Evolutionary conservation across 2,113 vertebrate genomes (phyloP).

Genomic region (Malurus cyaneus): DNA sequence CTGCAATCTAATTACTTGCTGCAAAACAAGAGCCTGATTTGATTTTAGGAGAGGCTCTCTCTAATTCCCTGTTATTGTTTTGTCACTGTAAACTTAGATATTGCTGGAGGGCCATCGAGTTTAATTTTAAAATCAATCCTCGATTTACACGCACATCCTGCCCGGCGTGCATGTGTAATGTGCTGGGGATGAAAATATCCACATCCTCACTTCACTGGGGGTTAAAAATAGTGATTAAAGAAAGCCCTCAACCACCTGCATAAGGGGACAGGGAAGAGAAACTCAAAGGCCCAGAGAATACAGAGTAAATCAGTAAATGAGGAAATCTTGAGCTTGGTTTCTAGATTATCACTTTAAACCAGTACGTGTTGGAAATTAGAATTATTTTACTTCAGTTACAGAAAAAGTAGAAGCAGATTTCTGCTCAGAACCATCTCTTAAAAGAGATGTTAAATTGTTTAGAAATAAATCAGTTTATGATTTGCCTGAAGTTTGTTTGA

Average conservation of each 20-base stretch:
- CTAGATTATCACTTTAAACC: not conserved
- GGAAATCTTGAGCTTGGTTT: not conserved
- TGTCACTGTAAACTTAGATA: slow-evolving; percentile 44
- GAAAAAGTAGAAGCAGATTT: not conserved
- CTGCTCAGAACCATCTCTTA: not conserved
- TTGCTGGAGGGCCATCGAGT: slow-evolving; percentile 27
- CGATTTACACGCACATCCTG: not conserved
- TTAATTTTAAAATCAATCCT: slow-evolving; percentile 37
- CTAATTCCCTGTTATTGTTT: slow-evolving; percentile 44
- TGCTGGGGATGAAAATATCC: not conserved
- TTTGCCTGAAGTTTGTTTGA: not conserved
- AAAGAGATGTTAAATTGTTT: not conserved
- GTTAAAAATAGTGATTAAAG: not conserved
- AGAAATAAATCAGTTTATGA: not conserved
- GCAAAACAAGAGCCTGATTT: slow-evolving; percentile 57
- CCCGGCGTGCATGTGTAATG: not conserved
- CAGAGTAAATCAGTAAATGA: not conserved
- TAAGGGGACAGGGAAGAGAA: not conserved
- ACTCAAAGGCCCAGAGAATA: not conserved
- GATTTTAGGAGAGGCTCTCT: slow-evolving; percentile 45
- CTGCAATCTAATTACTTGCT: slow-evolving; percentile 50
- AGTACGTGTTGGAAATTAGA: not conserved
- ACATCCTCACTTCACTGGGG: not conserved
- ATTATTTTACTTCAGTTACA: not conserved
- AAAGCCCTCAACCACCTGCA: not conserved